A percentile compares a stretch with the other conserved stretches of the same genome.
Conservation (phyloP, 1,140 invertebrate species). For the Drosophila mayri region DNA sequence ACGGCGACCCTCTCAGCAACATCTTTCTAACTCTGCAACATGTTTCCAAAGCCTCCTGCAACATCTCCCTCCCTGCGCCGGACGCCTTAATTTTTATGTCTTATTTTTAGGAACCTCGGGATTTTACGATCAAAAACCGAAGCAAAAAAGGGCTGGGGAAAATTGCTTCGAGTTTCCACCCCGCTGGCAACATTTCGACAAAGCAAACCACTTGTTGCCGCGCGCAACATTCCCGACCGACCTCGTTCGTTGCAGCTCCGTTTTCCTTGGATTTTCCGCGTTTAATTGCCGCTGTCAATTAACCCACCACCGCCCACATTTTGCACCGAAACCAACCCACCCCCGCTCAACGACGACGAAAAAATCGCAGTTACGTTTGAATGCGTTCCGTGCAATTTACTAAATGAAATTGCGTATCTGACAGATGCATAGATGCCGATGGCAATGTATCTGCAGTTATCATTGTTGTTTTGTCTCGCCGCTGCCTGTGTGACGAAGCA, state of each 20-base stretch:
- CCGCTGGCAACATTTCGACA: conserved; percentile 33
- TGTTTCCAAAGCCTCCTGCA: conserved; percentile 3
- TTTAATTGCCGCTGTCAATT: conserved; percentile 42
- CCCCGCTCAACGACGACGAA: neutral
- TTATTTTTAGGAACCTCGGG: conserved; percentile 9
- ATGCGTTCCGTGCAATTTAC: conserved; percentile 62
- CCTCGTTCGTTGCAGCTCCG: neutral
- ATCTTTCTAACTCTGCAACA: conserved; percentile 26
- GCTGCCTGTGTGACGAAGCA: conserved; percentile 34
- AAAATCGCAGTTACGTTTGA: conserved; percentile 32
- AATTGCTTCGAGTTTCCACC: neutral
- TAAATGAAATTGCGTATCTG: conserved; percentile 72
- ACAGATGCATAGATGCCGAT: conserved; percentile 58
- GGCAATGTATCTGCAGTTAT: conserved; percentile 57
- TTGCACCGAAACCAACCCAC: neutral
- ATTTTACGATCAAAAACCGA: conserved; percentile 19
- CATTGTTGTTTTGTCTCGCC: conserved; percentile 56
- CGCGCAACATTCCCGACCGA: conserved; percentile 31
- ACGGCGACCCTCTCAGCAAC: conserved; percentile 8
- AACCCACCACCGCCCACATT: conserved; percentile 20
- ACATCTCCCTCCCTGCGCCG: neutral
- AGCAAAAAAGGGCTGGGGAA: neutral
- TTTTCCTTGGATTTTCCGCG: neutral
- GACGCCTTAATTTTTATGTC: conserved; percentile 4
- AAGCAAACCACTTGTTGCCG: conserved; percentile 62